Evolutionary conservation across 2,113 vertebrate genomes (phyloP), one percentile per base, ranked within the genome.

Genomic region (Xenopus borealis): DNA sequence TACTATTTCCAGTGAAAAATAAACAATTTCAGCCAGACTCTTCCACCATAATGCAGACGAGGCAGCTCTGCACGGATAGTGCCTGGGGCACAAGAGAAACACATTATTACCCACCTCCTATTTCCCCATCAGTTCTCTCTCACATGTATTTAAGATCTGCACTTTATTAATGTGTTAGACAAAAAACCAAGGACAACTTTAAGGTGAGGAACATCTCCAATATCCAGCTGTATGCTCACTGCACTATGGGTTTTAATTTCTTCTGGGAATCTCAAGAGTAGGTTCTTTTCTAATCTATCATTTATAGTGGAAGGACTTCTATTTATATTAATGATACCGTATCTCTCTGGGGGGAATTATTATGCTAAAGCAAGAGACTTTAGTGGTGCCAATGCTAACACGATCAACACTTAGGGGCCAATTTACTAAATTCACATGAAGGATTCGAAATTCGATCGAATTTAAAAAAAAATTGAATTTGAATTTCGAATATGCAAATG

Each of bases 241-340:
- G 20, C 70, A 78, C 78, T 81, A 30, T 66, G 69, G 58, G 84
- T 85, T 69, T 62, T 55, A 55, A 55, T 55, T 55, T 55, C 53
- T 55, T 55, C 17, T 55, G 18, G 58, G 58, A 61, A 61, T 61
- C 20, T 61, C 17, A 4, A 16, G 55, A 58, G 18, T 58, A 58
- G 55, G 16, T 58, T 17, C 58, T 61, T 61, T 61, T 23, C 18
- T 61, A 20, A 61, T 61, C 18, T 23, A 61, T 61, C 58, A 61
- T 61, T 23, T 12, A 23, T 10, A 61, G 19, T 23, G 20, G 19
- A 61, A 61, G 58, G 58, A 23, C 58, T 23, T 20, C 53, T n/a
- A 55, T 55, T 55, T 55, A 55, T 55, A 55, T 55, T 55, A n/a
- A 55, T 55, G 53, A 55, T 55, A 55, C 17, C 8, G 2, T 55